Percentiles rank a stretch among this genome's conserved stretches.
phyloP scores from a whole-genome alignment of 2,113 vertebrate species.

The Limnothrissa miodon region DNA sequence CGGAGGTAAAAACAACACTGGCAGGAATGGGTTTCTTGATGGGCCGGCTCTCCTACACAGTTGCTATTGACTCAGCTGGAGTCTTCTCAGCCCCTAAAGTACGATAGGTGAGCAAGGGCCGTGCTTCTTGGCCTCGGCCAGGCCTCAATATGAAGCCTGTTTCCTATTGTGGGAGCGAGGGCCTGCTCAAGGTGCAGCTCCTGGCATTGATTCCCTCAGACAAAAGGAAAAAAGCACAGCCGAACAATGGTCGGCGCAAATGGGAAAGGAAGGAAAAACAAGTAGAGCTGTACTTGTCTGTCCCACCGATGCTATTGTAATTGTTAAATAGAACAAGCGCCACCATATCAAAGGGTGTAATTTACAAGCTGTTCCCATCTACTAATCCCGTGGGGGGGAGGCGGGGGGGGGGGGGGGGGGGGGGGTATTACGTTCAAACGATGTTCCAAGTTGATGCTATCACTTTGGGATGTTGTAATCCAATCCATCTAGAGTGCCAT shows the following conservation, averaged over 20 bases:
- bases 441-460: slow-evolving; percentile 27
- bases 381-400: slow-evolving; percentile 36
- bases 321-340: slow-evolving; percentile 40
- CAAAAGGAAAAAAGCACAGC: slow-evolving; percentile 46
- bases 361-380: slow-evolving; percentile 53
- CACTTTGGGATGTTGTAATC: slow-evolving; percentile 50
- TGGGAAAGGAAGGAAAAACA: slow-evolving; percentile 43
- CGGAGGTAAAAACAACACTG: background rate
- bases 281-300: slow-evolving; percentile 34
- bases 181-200: slow-evolving; percentile 65
- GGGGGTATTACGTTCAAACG: slow-evolving; percentile 16
- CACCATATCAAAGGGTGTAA: slow-evolving; percentile 53
- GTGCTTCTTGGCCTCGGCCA: slow-evolving; percentile 53
- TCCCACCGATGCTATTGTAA: slow-evolving; percentile 40
- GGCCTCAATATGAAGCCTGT: slow-evolving; percentile 63
- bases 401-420: no score
- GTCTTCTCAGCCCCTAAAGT: slow-evolving; percentile 40
- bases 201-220: slow-evolving; percentile 61
- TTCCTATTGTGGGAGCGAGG: slow-evolving; percentile 46
- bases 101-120: slow-evolving; percentile 57
- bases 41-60: slow-evolving; percentile 9
- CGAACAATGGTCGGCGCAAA: background rate
- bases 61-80: slow-evolving; percentile 70
- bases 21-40: background rate
- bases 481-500: slow-evolving; percentile 44